These are phyloP conservation scores for Halcyon leucocephala DNA, from an alignment of 2,797 vertebrate species.

Conservation along the genomic window DNA sequence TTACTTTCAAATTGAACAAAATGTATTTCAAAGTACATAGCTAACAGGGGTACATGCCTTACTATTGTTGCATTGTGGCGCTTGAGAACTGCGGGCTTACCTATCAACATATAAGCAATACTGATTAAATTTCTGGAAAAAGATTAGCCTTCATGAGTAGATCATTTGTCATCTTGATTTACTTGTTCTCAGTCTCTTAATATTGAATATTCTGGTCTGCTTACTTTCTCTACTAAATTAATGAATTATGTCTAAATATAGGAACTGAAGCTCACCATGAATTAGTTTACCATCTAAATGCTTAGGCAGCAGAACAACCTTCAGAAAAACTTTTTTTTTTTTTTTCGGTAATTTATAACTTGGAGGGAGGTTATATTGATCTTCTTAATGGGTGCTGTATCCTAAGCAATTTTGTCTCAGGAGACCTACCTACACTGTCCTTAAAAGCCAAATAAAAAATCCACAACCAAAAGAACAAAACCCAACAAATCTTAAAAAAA, in stretches of 20 bases:
- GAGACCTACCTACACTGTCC: neutral
- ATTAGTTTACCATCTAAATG: neutral
- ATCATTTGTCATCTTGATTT: neutral
- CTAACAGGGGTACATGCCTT: neutral
- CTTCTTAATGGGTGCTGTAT: neutral
- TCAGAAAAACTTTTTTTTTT: fast-evolving
- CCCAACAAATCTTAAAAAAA: too few species aligned
- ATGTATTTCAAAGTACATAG: fast-evolving
- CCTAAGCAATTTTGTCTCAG: neutral
- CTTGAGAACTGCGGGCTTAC: neutral
- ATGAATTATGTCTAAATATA: neutral
- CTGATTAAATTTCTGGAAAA: neutral
- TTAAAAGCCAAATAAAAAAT: neutral
- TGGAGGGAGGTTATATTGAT: neutral
- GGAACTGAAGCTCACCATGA: neutral
- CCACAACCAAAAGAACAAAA: neutral
- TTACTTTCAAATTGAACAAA: neutral
- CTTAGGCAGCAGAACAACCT: neutral
- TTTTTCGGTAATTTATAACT: neutral
- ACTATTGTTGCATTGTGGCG: neutral
- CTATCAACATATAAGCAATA: neutral
- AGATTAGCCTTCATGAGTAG: neutral
- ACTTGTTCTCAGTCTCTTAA: neutral
- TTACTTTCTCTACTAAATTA: neutral
- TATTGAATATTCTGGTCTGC: neutral